Base-by-base conservation (phyloP, 2,888 invertebrate species). In the Nasonia oneida region DNA sequence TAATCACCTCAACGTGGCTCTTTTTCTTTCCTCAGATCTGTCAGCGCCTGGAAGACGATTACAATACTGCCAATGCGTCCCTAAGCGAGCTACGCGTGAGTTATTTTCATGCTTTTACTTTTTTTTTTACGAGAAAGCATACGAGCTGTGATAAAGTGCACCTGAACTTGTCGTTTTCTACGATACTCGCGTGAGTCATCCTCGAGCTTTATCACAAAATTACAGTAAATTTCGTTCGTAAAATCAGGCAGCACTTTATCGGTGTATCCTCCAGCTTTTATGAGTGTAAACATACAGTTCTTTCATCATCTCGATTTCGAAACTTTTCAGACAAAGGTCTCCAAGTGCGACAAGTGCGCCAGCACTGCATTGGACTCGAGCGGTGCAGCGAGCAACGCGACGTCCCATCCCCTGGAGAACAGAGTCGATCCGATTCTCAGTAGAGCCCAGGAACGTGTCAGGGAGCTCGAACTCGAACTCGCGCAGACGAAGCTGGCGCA, bases 401-500 rank as follows among this genome's bases (percentile, higher is more conserved):
- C 90, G 15, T 82, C 89, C 0, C 91, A 92, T 82, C 90, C 92
- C 4, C 86, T 91, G 73, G 93, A 93, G 79, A 93, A 90, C 86
- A 90, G 92, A 29, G 89, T 90, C 70, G 93, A 93, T 86, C 93
- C 93, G 18, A 88, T 93, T 83, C 87, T 93, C 29, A 92, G 91
- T 71, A 93, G 95, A 67, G 94, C 96, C 2, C 94, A 95, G 89
- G 95, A 96, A 90, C 95, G 97, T 88, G 96, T 98, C 79, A 95
- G 98, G 3, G 98, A 98, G 92, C 94, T 99, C 29, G 99, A 99
- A 93, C 94, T 99, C 86, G 99, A 99, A 91, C 94, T 99, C 89
- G 99, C 99, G 3, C 98, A 98, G 93, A 98, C 99, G 0, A 99
- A 99, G 93, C 94, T 99, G 88, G 98, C 98, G 0, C 97, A 99